Evolutionary conservation across 2,113 vertebrate genomes (phyloP), one percentile per base, ranked within the genome.

Genomic region (Tor tambroides): DNA sequence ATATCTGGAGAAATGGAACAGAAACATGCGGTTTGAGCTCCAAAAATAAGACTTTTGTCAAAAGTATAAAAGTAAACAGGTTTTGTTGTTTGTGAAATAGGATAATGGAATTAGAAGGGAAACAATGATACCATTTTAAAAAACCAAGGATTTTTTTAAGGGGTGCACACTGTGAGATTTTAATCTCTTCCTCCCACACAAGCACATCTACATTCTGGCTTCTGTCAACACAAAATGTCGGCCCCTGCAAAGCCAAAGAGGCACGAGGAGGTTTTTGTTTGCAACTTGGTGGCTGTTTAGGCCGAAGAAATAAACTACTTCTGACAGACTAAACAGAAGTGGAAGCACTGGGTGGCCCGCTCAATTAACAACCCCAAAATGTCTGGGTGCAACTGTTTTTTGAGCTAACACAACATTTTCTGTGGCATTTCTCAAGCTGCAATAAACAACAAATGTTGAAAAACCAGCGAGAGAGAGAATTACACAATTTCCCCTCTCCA

Each of bases 401-500:
- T 61, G 23, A 38, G 75, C 61, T 46, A 38, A 69, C 65, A 69
- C 74, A 75, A 32, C 80, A n/a, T 80, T 81, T 43, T 46, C 30
- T 75, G 41, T 41, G 2, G 69, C n/a, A 74, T 76, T 87, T 69
- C 67, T 32, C 21, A 74, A 80, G 85, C 23, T 26, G 54, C 80
- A 83, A 84, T 87, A 89, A 89, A 91, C 82, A 91, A 77, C 72
- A 85, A 91, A 85, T 85, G 88, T 71, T 83, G 51, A 63, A 59
- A 74, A 81, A 84, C n/a, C 80, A 83, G 49, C 15, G 46, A 30
- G 71, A 74, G 51, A n/a, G 49, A 41, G 23, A 54, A 63, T 83
- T 79, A 56, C 83, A 82, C 75, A 28, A 35, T 77, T 81, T 82
- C 65, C 46, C 46, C 54, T 79, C 82, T 63, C 71, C 43, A 59